phyloP scores from a whole-genome alignment of 2,888 invertebrate species.

The Pachliopta kotzebuea region DNA sequence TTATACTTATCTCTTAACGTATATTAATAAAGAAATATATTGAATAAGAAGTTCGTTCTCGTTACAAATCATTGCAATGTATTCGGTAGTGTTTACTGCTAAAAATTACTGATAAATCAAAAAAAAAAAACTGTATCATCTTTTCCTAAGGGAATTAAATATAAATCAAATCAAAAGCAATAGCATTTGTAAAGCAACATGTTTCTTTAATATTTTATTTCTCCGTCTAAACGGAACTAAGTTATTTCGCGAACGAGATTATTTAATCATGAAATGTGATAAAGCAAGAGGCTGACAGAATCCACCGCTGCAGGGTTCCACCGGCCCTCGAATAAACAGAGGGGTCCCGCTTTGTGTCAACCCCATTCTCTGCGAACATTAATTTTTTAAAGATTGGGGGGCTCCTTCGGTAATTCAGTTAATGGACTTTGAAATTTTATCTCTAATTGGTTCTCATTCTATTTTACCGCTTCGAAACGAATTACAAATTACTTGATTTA shows the following conservation, averaged over 20 bases:
- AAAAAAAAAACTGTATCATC: too few species aligned
- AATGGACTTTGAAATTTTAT: constrained; percentile 52
- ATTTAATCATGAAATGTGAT: constrained; percentile 22
- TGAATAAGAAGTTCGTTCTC: too few species aligned
- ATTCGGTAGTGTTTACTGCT: too few species aligned
- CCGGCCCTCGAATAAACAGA: constrained; percentile 32
- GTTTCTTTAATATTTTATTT: not conserved
- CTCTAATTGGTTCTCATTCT: constrained; percentile 48
- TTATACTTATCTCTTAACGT: too few species aligned
- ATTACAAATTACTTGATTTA: constrained; percentile 14
- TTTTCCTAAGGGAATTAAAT: too few species aligned
- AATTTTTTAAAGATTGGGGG: constrained; percentile 36
- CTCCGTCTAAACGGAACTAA: not conserved
- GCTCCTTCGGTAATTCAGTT: constrained; percentile 45
- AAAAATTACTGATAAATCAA: too few species aligned
- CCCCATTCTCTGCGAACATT: constrained; percentile 40
- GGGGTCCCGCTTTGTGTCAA: constrained; percentile 30
- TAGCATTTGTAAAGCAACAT: not conserved
- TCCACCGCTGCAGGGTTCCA: constrained; percentile 6
- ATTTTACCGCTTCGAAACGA: constrained; percentile 19
- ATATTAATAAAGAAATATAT: too few species aligned
- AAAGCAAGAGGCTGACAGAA: constrained; percentile 24
- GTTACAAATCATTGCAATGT: too few species aligned
- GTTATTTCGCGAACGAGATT: constrained; percentile 1
- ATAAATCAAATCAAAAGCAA: too few species aligned